A percentile compares a stretch with the other conserved stretches of the same genome.
Conservation (phyloP, 2,888 invertebrate species). For the Pseudococcus viburni region DNA sequence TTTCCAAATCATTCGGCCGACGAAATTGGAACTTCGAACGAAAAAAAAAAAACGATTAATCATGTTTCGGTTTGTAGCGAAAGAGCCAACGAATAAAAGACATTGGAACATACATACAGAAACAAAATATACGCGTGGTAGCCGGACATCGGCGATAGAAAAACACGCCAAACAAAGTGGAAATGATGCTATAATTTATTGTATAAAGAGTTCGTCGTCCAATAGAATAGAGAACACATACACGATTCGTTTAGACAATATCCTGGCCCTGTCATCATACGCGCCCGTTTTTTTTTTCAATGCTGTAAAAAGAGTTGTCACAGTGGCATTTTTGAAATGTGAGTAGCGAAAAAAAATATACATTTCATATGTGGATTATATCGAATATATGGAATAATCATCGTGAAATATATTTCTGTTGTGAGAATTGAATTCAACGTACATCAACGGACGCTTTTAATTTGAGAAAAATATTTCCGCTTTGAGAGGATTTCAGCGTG, state of each 20-base stretch:
- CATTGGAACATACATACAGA: neutral
- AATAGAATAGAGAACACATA: neutral
- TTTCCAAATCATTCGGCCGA: neutral
- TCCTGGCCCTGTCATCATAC: slow-evolving; percentile 43
- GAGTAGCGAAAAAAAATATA: slow-evolving; percentile 27
- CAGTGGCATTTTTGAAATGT: slow-evolving; percentile 1
- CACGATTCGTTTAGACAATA: slow-evolving; percentile 47
- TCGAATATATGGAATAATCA: slow-evolving; percentile 32
- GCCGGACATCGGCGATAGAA: slow-evolving; percentile 45
- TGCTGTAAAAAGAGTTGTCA: slow-evolving; percentile 9
- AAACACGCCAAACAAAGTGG: slow-evolving; percentile 41
- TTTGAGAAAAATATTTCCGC: slow-evolving; percentile 47
- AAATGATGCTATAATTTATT: slow-evolving; percentile 48
- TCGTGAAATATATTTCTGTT: slow-evolving; percentile 35
- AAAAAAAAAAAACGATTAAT: slow-evolving; percentile 24
- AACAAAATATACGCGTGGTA: neutral
- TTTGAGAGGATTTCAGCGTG: slow-evolving; percentile 3
- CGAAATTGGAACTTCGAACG: slow-evolving; percentile 29
- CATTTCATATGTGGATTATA: slow-evolving; percentile 49
- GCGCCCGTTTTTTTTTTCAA: neutral
- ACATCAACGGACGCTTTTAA: slow-evolving; percentile 43
- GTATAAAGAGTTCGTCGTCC: slow-evolving; percentile 45
- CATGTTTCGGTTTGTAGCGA: slow-evolving; percentile 36
- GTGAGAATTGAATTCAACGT: slow-evolving; percentile 31
- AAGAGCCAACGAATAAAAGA: slow-evolving; percentile 21